These are phyloP conservation scores for Xenopus borealis DNA, from an alignment of 2,113 vertebrate species.

Conservation along the genomic window DNA sequence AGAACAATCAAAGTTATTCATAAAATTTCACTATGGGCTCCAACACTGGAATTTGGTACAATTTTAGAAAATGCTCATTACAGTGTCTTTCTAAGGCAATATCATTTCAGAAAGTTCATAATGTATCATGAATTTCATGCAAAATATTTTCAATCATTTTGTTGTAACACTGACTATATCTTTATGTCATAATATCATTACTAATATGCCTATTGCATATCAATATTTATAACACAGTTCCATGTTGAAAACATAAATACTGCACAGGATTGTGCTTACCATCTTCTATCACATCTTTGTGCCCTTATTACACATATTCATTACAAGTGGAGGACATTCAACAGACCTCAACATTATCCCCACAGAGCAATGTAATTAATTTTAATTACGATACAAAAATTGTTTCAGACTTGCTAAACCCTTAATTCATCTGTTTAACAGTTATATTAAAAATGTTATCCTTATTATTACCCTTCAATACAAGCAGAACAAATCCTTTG, in stretches of 20 bases:
- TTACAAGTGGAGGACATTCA: constrained; percentile 38
- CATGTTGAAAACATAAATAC: not conserved
- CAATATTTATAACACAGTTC: too few species aligned
- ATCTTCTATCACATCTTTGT: constrained; percentile 23
- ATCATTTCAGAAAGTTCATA: too few species aligned
- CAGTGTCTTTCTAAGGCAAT: too few species aligned
- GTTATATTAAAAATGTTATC: constrained; percentile 48
- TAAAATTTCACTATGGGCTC: too few species aligned
- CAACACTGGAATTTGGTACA: too few species aligned
- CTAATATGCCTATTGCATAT: too few species aligned
- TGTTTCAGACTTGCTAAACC: constrained; percentile 56
- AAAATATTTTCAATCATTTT: too few species aligned
- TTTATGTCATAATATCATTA: too few species aligned
- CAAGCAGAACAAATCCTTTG: constrained; percentile 45
- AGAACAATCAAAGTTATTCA: too few species aligned
- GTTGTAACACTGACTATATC: too few species aligned
- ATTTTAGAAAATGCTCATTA: too few species aligned
- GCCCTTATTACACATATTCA: constrained; percentile 41
- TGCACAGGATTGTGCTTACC: not conserved
- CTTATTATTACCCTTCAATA: constrained; percentile 56
- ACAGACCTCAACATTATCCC: constrained; percentile 54
- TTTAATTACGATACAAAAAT: constrained; percentile 60
- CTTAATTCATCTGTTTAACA: constrained; percentile 53
- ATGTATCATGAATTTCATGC: too few species aligned
- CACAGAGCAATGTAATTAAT: constrained; percentile 56